Evolutionary conservation across 1,140 invertebrate species (phyloP), one percentile per base, ranked within the genome.

Genomic region (Drosophila pandora): DNA sequence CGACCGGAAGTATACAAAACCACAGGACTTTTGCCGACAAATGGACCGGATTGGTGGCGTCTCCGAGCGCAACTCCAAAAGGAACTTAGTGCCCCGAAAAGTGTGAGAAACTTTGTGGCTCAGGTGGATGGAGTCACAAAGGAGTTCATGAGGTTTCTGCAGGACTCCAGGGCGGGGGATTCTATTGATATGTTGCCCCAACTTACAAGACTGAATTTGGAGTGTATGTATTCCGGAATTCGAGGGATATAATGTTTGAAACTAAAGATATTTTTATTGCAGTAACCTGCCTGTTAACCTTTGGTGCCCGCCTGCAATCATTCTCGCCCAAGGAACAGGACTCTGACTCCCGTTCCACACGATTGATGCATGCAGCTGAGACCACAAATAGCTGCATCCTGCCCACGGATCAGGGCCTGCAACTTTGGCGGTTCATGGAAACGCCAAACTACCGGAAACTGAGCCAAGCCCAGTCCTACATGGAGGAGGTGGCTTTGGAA

Each of bases 21-120:
- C 43, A 96, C 96, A 4, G 97, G 97, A 23, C 92, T 98, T 25
- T 92, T 98, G 68, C 95, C 96, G 9, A 97, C 96, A 52, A 98
- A 98, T 93, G 97, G 97, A 2, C 90, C 92, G 8, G 95, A 97
- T 61, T 98, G 97, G 97, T 95, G 94, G 93, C 93, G 94, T 58
- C 83, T 98, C 1, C 93, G 97, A 22, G 95, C 94, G 63, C 93
- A 94, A 39, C 95, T 97, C 82, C 97, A 98, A 92, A 96, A 95
- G 87, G 94, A 94, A 28, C 91, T 98, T 30, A 95, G 96, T 70
- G 94, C 94, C 60, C 94, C 95, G 0, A 93, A 94, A 56, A 95
- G 94, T 74, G 94, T 96, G 0, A 92, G 94, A 30, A 92, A 91
- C 62, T 96, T 97, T 84, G 90, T 97, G 0, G 69, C 91, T 10